Evolutionary conservation across 2,888 invertebrate genomes (phyloP), one percentile per base, ranked within the genome.

Genomic region (Lithophane semibrunnea): DNA sequence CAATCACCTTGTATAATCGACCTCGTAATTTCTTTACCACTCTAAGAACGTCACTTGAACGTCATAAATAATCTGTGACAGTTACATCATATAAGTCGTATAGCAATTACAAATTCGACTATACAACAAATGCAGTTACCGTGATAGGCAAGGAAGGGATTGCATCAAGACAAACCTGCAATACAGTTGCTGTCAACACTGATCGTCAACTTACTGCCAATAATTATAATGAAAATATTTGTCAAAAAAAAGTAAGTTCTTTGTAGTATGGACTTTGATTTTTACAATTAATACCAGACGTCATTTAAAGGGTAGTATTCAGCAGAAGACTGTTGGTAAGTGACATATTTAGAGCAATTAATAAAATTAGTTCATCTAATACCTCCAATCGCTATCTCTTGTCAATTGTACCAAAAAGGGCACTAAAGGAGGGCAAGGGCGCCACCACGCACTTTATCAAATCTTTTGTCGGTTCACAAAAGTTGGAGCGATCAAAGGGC

Each of bases 391-490:
- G 75, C 73, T 71, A 0, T 10, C 4, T 64, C 54, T 49, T 47
- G 37, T 63, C 4, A n/a, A 65, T 83, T 74, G 21, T 7, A 29
- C 52, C 83, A 72, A 47, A 64, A 70, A 77, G 76, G 77, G 78
- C 79, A 81, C 70, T 65, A 64, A 29, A 67, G 80, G 77, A 83
- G 86, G 86, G 82, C 86, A 83, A 77, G 71, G 78, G 61, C 80
- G 63, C 86, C 86, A 84, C 83, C 85, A 86, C 87, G 86, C 88
- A 86, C 88, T 89, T 90, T 89, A 88, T 89, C 91, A 90, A 85
- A 90, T 86, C 90, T 87, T 86, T 89, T 90, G 86, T 90, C 76
- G 78, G 89, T 83, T 84, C 76, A 73, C 75, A 83, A 85, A 86
- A 86, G 83, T 84, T 77, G 49, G 29, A 24, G 54, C 72, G 84